These are phyloP conservation scores for Rhea pennata DNA, from an alignment of 2,113 vertebrate species.

Conservation along the genomic window DNA sequence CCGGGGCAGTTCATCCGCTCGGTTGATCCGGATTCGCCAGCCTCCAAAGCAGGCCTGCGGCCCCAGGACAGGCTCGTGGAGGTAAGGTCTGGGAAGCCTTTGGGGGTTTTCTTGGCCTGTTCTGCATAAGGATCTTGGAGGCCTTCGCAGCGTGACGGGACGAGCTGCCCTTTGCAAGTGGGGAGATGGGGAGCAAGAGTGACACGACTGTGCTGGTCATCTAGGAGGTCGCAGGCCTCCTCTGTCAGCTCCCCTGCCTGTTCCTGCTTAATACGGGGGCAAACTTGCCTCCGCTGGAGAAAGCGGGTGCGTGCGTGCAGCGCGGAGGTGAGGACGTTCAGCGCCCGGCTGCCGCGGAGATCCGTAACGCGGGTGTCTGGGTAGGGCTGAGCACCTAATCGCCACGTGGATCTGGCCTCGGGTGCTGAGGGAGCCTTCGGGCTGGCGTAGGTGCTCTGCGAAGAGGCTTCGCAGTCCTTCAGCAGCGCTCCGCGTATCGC, in stretches of 20 bases:
- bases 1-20: conserved; percentile 91
- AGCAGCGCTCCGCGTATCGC: background rate
- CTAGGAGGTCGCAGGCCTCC: background rate
- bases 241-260: rapidly evolving
- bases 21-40: conserved; percentile 86
- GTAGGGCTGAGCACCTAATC: too few species aligned
- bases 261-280: rapidly evolving
- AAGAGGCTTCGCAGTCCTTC: background rate
- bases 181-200: background rate
- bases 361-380: too few species aligned
- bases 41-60: conserved; percentile 82
- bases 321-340: too few species aligned
- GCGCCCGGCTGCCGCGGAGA: too few species aligned
- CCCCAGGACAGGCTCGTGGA: conserved; percentile 90
- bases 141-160: background rate
- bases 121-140: rapidly evolving
- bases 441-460: rapidly evolving
- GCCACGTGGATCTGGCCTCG: too few species aligned
- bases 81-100: conserved; percentile 71
- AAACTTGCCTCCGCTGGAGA: too few species aligned
- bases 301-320: too few species aligned
- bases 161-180: rapidly evolving
- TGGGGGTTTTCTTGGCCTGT: rapidly evolving
- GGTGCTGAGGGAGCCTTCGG: rapidly evolving
- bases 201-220: background rate